Base-by-base conservation (phyloP, 2,113 vertebrate genomes). In the Pardalotus punctatus region DNA sequence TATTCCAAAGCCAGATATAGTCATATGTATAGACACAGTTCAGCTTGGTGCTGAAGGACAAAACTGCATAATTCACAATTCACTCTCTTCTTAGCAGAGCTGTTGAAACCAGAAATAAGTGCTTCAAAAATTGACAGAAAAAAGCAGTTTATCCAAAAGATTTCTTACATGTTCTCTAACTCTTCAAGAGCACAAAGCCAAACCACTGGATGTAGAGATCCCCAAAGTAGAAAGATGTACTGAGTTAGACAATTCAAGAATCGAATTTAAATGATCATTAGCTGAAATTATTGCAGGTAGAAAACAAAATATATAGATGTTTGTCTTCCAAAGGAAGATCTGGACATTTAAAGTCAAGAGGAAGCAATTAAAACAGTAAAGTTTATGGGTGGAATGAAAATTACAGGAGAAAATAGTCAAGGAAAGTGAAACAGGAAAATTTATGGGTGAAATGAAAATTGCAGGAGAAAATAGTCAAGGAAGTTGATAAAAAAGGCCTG, bases 71-170 rank as follows among this genome's bases (percentile, higher is more conserved):
- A 15, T 29, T 67, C 81, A 71, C 17, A 61, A 29, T 53, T 38
- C 6, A 33, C 6, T 2, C 0, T 27, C 2, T 7, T 17, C 84
- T 15, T 6, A 35, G 17, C 4, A 9, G 43, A 60, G 20, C 66
- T 76, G 24, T 31, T 42, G 22, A 10, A 47, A 50, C 3, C 81
- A 19, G 66, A 91, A 83, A 86, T 12, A 57, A 31, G 27, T 6
- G 5, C 11, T 73, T 47, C 27, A 50, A 92, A 91, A 81, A 38
- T 22, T 17, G 45, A 16, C 14, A 31, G 40, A 76, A 45, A 14
- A 47, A 56, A 43, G 28, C 3, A 45, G 20, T 47, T 83, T 35
- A 27, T 25, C 3, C 5, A 35, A 12, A 54, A 33, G 28, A 25
- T 13, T 20, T 27, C 73, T 65, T n/a, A 16, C 11, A 7, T n/a